Evolutionary conservation across 2,888 invertebrate species (phyloP).

Genomic region (Oligia strigilis): DNA sequence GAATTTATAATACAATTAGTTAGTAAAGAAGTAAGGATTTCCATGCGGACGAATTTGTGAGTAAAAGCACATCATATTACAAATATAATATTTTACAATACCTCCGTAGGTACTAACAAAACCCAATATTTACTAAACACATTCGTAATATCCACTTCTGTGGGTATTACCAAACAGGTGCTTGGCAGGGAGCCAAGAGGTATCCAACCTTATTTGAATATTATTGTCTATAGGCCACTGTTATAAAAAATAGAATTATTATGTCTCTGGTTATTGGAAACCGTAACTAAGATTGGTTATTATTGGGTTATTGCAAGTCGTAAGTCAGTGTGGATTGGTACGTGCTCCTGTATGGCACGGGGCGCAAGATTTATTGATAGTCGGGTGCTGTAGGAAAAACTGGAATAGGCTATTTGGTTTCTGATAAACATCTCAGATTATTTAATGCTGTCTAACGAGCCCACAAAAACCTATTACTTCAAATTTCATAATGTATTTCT

Average conservation of each 20-base stretch:
- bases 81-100: constrained; percentile 3
- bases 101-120: background rate
- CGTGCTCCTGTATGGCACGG: background rate
- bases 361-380: too few species aligned
- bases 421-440: too few species aligned
- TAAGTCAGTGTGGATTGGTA: background rate
- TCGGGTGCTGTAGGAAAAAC: too few species aligned
- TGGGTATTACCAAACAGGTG: constrained; percentile 28
- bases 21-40: too few species aligned
- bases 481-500: too few species aligned
- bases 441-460: too few species aligned
- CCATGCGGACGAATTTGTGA: too few species aligned
- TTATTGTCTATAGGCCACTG: constrained; percentile 23
- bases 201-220: constrained; percentile 45
- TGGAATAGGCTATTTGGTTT: too few species aligned
- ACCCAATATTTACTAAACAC: constrained; percentile 31
- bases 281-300: constrained; percentile 19
- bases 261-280: constrained; percentile 34
- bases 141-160: background rate
- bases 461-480: too few species aligned
- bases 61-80: background rate
- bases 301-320: constrained; percentile 8
- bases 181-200: constrained; percentile 30
- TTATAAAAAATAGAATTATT: constrained; percentile 51
- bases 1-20: too few species aligned